Base-by-base conservation (phyloP, 2,888 invertebrate species). In the Tenthredo amoena region DNA sequence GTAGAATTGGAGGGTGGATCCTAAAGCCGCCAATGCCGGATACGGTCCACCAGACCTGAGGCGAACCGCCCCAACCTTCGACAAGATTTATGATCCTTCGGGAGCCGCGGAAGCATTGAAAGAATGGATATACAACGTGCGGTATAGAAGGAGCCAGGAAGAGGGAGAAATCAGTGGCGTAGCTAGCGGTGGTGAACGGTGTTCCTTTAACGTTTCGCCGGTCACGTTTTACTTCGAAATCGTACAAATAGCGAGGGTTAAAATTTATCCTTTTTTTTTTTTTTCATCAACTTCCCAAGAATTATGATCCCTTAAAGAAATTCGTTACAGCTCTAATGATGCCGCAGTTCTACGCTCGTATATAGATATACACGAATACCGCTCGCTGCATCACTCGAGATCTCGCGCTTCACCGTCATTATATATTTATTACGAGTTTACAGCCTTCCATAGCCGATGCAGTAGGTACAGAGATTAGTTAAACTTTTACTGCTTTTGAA, bases 21-120 rank as follows among this genome's bases (percentile, higher is more conserved):
- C 85, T 43, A 58, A 74, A 37, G 65, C 82, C 68, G 55, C 85
- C 85, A 85, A 85, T 85, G 79, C 85, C 85, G 85, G 85, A 85
- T 85, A 85, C 85, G 85, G 79, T 82, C 77, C 65, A 40, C 34
- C 47, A 43, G 34, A n/a, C 71, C 71, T 37, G 9, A 71, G 47
- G 68, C 83, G 71, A 68, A 83, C 83, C 83, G 43, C 68, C 83
- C 83, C 68, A 68, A 68, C 65, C 65, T 83, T 71, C 83, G 6
- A 83, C 26, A 26, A 68, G 71, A 83, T 83, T 83, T 83, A 83
- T 68, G 85, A 85, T 55, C 79, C 71, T 85, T 72, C 71, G 31
- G 50, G 72, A 85, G 81, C 71, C 79, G 85, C 85, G 85, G 71
- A 85, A 85, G 81, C 81, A 31, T 31, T 31, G 26, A 26, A 84